Conservation (phyloP, 2,888 invertebrate genomes). For the Agriopis leucophaearia region DNA sequence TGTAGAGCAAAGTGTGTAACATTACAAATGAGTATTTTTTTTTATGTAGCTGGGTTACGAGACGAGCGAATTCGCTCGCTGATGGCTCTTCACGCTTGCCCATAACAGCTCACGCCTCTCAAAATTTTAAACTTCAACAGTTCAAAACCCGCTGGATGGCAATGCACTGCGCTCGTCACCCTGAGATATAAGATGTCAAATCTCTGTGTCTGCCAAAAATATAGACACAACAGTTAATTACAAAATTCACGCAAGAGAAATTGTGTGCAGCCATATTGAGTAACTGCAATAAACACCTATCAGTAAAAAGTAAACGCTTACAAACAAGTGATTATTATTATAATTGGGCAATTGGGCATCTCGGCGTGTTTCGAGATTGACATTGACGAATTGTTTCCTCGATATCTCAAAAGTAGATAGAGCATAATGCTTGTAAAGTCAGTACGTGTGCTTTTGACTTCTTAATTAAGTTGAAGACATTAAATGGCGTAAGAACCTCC, state of each 20-base stretch:
- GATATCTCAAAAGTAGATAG: slow-evolving; percentile 44
- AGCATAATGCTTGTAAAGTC: slow-evolving; percentile 1
- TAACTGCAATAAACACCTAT: slow-evolving; percentile 29
- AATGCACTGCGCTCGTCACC: too few species aligned
- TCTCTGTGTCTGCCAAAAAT: slow-evolving; percentile 21
- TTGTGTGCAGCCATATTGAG: slow-evolving; percentile 24
- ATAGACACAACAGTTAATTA: slow-evolving; percentile 14
- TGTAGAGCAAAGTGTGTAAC: neutral
- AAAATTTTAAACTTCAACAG: too few species aligned
- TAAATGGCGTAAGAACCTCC: too few species aligned
- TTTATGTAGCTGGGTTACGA: too few species aligned
- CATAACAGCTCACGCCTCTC: too few species aligned
- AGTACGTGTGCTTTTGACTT: slow-evolving; percentile 8
- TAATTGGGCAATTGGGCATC: slow-evolving; percentile 68
- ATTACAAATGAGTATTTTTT: slow-evolving; percentile 12
- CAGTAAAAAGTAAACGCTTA: slow-evolving; percentile 34
- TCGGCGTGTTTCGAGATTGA: slow-evolving; percentile 63
- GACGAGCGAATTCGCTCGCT: too few species aligned
- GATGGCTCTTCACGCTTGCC: too few species aligned
- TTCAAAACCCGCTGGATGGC: too few species aligned
- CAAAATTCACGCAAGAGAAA: slow-evolving; percentile 26
- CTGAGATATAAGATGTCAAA: too few species aligned
- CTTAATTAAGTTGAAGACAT: too few species aligned
- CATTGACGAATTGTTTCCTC: slow-evolving; percentile 79
- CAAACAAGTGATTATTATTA: slow-evolving; percentile 48